Evolutionary conservation across 2,797 vertebrate genomes (phyloP).

Genomic region (Numenius phaeopus): DNA sequence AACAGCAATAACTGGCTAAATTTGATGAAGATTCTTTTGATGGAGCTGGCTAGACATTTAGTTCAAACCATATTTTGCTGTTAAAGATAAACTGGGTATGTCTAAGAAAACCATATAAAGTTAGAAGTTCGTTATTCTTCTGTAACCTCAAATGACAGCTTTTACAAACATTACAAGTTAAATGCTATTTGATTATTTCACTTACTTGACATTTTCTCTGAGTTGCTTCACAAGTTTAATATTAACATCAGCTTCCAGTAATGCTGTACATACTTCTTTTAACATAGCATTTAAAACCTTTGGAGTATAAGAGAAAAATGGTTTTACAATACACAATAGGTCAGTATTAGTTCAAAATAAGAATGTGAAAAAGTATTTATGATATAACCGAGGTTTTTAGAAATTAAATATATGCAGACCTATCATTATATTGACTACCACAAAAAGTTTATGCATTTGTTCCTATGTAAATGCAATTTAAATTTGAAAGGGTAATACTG

Average conservation of each 20-base stretch:
- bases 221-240: conserved; percentile 98
- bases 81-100: neutral
- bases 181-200: conserved; percentile 34
- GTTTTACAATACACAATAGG: neutral
- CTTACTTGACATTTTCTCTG: conserved; percentile 98
- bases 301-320: conserved; percentile 13
- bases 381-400: neutral
- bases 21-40: neutral
- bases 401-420: neutral
- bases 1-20: neutral
- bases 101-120: neutral
- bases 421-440: neutral
- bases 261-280: conserved; percentile 96
- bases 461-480: neutral
- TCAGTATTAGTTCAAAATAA: neutral
- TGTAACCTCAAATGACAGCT: neutral
- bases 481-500: neutral
- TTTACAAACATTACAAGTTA: neutral
- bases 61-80: neutral
- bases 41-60: neutral
- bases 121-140: neutral
- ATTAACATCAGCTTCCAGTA: conserved; percentile 98
- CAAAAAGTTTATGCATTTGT: neutral
- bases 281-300: conserved; percentile 98
- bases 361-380: neutral